phyloP scores from a whole-genome alignment of 2,113 vertebrate genomes.

The Poeciliopsis retropinna region DNA sequence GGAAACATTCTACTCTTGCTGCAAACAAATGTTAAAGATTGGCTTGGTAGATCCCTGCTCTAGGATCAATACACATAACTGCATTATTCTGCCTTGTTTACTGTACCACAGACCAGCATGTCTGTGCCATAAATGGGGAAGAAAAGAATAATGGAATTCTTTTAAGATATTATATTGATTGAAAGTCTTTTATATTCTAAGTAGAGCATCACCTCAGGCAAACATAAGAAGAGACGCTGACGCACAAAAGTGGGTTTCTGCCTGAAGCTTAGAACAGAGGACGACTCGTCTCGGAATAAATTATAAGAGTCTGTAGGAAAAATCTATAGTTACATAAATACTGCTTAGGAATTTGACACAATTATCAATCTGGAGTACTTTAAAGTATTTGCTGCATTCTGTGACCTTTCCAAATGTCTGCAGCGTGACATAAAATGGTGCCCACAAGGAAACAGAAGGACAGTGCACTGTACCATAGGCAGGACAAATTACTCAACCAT shows the following conservation, averaged over 20 bases:
- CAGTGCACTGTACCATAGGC: conserved; percentile 19
- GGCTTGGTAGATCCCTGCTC: conserved; percentile 47
- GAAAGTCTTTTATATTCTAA: conserved; percentile 29
- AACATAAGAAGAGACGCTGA: conserved; percentile 25
- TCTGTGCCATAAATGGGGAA: conserved; percentile 39
- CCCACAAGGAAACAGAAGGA: conserved; percentile 37
- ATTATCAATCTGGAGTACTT: conserved; percentile 47
- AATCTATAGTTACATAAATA: conserved; percentile 44
- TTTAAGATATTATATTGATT: conserved; percentile 30
- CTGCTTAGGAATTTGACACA: conserved; percentile 49
- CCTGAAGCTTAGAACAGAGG: conserved; percentile 5
- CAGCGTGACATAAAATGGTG: conserved; percentile 32
- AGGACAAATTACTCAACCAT: conserved; percentile 57
- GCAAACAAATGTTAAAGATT: conserved; percentile 49
- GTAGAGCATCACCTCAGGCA: conserved; percentile 27
- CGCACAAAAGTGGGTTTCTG: conserved; percentile 22
- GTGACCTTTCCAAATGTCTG: conserved; percentile 61
- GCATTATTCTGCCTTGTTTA: conserved; percentile 48
- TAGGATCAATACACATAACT: conserved; percentile 59
- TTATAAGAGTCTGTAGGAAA: conserved; percentile 23
- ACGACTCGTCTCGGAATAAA: conserved; percentile 27
- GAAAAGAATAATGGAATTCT: conserved; percentile 34
- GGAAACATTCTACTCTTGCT: conserved; percentile 23
- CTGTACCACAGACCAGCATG: conserved; percentile 33
- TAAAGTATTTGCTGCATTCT: conserved; percentile 41